phyloP scores from a whole-genome alignment of 2,113 vertebrate genomes.

The Prinia subflava region DNA sequence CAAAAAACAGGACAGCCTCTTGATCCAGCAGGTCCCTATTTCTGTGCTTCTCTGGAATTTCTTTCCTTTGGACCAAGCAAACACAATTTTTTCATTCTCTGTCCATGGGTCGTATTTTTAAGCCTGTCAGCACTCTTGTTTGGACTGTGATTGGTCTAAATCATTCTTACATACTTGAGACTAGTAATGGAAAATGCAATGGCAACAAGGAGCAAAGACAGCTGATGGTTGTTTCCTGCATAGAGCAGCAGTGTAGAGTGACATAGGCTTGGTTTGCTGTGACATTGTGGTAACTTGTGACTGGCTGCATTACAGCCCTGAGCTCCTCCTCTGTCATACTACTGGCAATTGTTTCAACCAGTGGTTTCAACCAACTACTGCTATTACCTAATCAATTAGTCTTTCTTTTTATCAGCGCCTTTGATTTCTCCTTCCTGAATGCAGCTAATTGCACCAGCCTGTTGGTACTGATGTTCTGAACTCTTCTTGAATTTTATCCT shows the following conservation, averaged over 20 bases:
- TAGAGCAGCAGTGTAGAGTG: background rate
- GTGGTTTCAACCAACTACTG: background rate
- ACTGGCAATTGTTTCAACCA: fast-evolving
- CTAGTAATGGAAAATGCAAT: background rate
- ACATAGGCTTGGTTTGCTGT: background rate
- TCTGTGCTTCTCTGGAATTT: background rate
- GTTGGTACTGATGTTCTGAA: background rate
- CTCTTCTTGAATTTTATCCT: background rate
- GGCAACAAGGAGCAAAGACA: background rate
- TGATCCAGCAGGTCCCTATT: fast-evolving
- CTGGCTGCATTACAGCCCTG: background rate
- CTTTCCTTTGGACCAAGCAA: background rate
- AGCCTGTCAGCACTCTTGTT: background rate
- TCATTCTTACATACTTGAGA: background rate
- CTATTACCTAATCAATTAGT: background rate
- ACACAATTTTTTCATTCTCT: background rate
- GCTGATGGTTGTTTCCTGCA: background rate
- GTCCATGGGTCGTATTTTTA: background rate
- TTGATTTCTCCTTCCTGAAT: background rate
- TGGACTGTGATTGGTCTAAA: background rate
- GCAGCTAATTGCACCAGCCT: background rate
- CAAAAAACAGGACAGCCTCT: fast-evolving
- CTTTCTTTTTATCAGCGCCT: background rate
- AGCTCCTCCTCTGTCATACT: background rate
- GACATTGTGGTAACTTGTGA: background rate